Base-by-base conservation (phyloP, 2,113 vertebrate species). In the Ivindomyrus marchei region DNA sequence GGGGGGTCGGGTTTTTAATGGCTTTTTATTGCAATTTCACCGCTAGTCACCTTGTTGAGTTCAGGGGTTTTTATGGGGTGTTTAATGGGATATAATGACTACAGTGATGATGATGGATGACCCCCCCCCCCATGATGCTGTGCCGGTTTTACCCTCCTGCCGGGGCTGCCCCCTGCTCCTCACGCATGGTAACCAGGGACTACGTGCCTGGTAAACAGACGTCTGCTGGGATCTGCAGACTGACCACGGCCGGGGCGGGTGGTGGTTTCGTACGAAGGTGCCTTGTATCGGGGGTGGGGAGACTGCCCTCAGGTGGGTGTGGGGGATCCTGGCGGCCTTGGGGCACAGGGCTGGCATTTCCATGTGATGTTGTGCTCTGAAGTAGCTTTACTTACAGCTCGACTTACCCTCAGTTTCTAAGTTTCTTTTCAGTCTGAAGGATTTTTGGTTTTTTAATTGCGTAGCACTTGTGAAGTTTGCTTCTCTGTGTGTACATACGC, bases 31-130 rank as follows among this genome's bases (percentile, higher is more conserved):
- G 92, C 92, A 88, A 80, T 86, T 89, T 90, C 92, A 92, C 92
- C 90, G 90, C 91, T 94, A 92, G 94, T 95, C 95, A 94, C 94
- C 94, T 95, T 96, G 93, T 94, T 90, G 94, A 93, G 94, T 94
- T 95, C 94, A 92, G 85, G 91, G 92, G 91, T 93, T 95, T 66
- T 96, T 95, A 95, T 94, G 91, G 85, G 91, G 85, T 88, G 92
- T 93, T 93, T 94, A 95, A 94, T 94, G 92, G 94, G 94, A 93
- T 95, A 90, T 93, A 92, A 91, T 89, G 90, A 94, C 90, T 94
- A 90, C 92, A 91, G 89, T 92, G 62, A 74, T 92, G 91, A 91
- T 91, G 93, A 93, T 91, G 91, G 42, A 84, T 17, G 19, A 83
- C 42, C 92, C 91, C 88, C 91, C 91, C 88, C 89, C 89, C 88